Base-by-base conservation (phyloP, 1,140 invertebrate species). In the Drosophila nannoptera region DNA sequence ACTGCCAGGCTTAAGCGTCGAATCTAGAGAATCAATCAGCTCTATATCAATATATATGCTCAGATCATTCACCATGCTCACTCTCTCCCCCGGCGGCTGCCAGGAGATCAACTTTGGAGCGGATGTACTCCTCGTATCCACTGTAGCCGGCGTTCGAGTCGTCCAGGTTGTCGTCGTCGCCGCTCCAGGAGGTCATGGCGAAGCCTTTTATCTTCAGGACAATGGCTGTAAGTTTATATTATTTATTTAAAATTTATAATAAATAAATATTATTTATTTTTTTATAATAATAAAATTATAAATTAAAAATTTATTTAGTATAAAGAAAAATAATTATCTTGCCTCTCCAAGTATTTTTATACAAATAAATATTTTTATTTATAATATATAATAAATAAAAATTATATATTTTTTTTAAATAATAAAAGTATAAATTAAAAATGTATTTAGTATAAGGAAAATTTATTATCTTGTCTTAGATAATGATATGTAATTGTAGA, bases 1-100 rank as follows among this genome's bases (percentile, higher is more conserved):
- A n/a, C 90, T 89, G 22, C 93, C 93, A 0, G 77, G 65, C 16
- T 84, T 70, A 59, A 87, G 80, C n/a, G 54, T 33, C 8, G 76
- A 53, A 16, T 64, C 81, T 80, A 46, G 14, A 35, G 59, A 38
- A 22, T 4, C 45, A 48, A 60, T 50, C 8, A 33, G 31, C 16
- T 50, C 16, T 46, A 6, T 50, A 52, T 38, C 5, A 29, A n/a
- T 7, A 53, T 53, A 50, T 45, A 16, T 5, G 7, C 58, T 43
- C 50, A 43, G 6, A 56, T 40, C 42, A 35, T 36, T 4, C 31
- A 9, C 12, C n/a, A 42, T 4, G 14, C 60, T 43, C n/a, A 86
- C 81, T 69, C 42, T 75, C 67, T 12, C 72, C 50, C 9, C n/a
- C n/a, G n/a, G 69, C 56, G 22, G 81, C 72, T 8, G 70, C 69